phyloP scores from a whole-genome alignment of 2,113 vertebrate genomes.

The Chinchilla lanigera region DNA sequence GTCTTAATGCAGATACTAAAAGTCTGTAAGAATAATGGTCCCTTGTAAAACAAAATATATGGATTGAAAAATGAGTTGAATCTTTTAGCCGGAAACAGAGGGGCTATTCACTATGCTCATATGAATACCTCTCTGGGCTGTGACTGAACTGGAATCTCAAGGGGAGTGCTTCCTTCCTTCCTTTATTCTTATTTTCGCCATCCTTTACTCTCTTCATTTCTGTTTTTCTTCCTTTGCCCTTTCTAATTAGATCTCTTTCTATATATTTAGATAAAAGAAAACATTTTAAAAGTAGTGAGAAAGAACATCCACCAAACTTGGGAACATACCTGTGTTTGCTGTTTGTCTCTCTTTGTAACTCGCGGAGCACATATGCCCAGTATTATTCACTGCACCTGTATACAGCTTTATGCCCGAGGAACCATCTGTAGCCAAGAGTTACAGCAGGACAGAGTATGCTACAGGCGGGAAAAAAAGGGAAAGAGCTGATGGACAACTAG shows the following conservation, averaged over 20 bases:
- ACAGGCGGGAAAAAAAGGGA: not conserved
- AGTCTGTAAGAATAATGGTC: not conserved
- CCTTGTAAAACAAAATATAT: conserved; percentile 4
- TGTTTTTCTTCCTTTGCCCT: not conserved
- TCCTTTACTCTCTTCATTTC: too few species aligned
- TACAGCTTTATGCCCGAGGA: not conserved
- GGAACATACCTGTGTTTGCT: accelerated
- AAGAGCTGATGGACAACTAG: not conserved
- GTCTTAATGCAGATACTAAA: not conserved
- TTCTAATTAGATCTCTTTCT: not conserved
- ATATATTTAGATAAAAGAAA: not conserved
- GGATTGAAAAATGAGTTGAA: not conserved
- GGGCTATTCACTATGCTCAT: not conserved
- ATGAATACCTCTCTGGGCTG: not conserved
- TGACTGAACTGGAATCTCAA: not conserved
- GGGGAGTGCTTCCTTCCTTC: not conserved
- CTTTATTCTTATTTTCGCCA: not conserved
- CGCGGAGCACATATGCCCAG: not conserved
- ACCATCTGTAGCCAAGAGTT: not conserved
- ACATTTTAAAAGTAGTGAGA: too few species aligned
- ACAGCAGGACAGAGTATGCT: not conserved
- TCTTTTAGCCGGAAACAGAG: not conserved
- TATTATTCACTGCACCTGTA: not conserved
- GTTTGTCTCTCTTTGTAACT: not conserved
- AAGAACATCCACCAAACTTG: not conserved